A percentile compares a stretch with the other conserved stretches of the same genome.
Conservation (phyloP, 2,113 vertebrate genomes). For the Phrynosoma platyrhinos region DNA sequence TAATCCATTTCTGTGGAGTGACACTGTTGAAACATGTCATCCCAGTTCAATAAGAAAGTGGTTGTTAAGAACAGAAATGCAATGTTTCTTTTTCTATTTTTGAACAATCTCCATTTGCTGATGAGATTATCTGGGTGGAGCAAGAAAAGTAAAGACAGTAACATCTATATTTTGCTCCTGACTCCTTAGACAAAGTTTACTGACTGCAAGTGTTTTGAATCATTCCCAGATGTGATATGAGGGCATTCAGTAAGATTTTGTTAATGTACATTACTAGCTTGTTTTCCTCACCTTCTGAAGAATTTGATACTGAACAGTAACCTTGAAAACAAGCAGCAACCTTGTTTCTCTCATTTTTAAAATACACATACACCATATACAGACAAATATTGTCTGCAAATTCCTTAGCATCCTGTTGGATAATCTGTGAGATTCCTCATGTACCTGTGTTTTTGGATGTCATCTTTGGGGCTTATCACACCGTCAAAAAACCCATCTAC, state of each 20-base stretch:
- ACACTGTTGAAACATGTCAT: background rate
- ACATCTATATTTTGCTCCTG: background rate
- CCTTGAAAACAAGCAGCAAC: background rate
- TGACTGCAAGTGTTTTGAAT: background rate
- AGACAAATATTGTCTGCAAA: background rate
- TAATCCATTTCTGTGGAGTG: conserved; percentile 2
- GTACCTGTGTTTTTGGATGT: background rate
- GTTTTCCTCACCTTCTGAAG: conserved; percentile 1
- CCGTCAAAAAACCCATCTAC: no score
- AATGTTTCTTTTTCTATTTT: conserved; percentile 5
- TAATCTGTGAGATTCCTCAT: background rate
- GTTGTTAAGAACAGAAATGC: background rate
- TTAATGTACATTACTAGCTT: background rate
- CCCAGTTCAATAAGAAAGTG: background rate
- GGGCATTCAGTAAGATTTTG: no score
- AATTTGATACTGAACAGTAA: background rate
- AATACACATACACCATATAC: background rate
- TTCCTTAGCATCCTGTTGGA: background rate
- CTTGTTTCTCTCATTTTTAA: no score
- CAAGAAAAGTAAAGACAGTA: background rate
- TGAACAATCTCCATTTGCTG: background rate
- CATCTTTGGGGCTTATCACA: background rate
- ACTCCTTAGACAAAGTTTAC: background rate
- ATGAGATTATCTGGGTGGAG: background rate
- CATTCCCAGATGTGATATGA: background rate